phyloP scores from a whole-genome alignment of 2,797 vertebrate genomes.

The Carcharodon carcharias region DNA sequence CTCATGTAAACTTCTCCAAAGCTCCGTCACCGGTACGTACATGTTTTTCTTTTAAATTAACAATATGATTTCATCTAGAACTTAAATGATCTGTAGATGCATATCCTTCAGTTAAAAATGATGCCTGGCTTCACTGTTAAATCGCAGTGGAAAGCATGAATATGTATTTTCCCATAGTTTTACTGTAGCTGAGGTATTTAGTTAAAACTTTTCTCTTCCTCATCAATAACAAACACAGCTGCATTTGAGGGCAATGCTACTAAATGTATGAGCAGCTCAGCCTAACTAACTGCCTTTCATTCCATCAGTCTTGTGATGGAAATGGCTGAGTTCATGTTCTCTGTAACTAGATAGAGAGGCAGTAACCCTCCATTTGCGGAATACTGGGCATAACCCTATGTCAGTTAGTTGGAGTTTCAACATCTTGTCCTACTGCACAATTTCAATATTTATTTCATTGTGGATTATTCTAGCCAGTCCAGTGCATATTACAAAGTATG shows the following conservation, averaged over 20 bases:
- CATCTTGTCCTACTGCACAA: not conserved
- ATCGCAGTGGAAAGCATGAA: not conserved
- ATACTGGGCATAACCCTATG: not conserved
- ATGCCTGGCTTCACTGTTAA: not conserved
- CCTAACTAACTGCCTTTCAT: not conserved
- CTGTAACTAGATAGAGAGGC: not conserved
- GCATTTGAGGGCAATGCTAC: not conserved
- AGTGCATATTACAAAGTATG: not conserved
- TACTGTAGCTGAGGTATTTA: not conserved
- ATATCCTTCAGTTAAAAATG: not conserved
- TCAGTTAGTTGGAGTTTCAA: not conserved
- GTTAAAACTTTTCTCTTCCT: not conserved
- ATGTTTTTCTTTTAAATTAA: not conserved
- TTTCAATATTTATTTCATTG: not conserved
- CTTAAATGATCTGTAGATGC: not conserved
- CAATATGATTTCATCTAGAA: not conserved
- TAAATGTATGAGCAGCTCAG: not conserved
- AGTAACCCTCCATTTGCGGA: not conserved
- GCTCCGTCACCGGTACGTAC: constrained; percentile 81
- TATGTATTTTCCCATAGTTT: not conserved
- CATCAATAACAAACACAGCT: not conserved
- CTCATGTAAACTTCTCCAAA: constrained; percentile 94
- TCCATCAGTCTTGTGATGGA: not conserved
- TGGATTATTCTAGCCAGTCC: not conserved
- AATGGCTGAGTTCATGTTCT: not conserved